Evolutionary conservation across 1,140 invertebrate species (phyloP).

Genomic region (Hirudo medicinalis): DNA sequence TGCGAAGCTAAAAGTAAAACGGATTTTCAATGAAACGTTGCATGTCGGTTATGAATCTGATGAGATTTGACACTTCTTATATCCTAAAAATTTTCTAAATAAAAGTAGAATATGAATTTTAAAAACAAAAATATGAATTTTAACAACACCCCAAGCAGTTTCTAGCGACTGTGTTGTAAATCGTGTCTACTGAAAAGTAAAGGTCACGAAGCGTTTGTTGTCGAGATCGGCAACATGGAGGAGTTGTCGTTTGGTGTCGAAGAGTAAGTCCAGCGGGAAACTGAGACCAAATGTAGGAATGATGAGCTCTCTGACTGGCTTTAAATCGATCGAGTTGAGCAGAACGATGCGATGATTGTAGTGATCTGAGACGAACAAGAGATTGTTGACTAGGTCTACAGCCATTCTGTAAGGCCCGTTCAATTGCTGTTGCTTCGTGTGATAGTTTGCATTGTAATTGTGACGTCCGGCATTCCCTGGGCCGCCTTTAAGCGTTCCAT

Average conservation of each 20-base stretch:
- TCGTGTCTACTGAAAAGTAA: not conserved
- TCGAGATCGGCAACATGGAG: conserved; percentile 8
- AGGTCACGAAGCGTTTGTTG: conserved; percentile 3
- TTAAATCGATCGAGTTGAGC: not conserved
- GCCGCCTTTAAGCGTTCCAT: not conserved
- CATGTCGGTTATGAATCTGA: too few species aligned
- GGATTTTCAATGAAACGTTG: too few species aligned
- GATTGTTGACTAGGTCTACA: conserved; percentile 6
- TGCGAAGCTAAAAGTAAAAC: too few species aligned
- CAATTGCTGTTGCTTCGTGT: not conserved
- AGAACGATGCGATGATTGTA: not conserved
- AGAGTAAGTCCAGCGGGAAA: not conserved
- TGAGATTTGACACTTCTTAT: too few species aligned
- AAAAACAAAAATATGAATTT: too few species aligned
- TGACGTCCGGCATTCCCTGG: not conserved
- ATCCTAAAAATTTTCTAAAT: too few species aligned
- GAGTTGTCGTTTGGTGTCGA: conserved; percentile 9
- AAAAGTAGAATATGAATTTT: too few species aligned
- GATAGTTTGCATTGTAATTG: too few species aligned
- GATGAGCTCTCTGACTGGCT: conserved; percentile 5
- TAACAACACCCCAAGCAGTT: too few species aligned
- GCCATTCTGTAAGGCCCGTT: not conserved
- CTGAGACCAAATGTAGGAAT: conserved; percentile 6
- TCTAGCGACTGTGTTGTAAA: too few species aligned
- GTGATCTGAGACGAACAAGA: conserved; percentile 8